A percentile compares a stretch with the other conserved stretches of the same genome.
These are phyloP conservation scores for Diadema setosum DNA, from an alignment of 35 echinoderm and acorn worm genomes.

Conservation along the genomic window DNA sequence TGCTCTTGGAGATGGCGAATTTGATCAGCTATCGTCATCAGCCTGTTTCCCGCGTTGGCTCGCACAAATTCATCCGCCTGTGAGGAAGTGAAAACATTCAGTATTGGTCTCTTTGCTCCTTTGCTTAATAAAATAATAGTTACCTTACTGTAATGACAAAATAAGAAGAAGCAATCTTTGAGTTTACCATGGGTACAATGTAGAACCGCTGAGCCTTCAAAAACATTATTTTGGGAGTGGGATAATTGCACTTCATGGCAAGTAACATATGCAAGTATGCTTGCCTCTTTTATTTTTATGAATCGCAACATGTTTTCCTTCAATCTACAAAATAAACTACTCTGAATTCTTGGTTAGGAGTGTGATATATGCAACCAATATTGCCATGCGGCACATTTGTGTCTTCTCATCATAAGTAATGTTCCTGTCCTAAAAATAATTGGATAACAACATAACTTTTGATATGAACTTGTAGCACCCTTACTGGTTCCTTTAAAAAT, in stretches of 20 bases:
- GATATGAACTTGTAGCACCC: no score
- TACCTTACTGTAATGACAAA: background rate
- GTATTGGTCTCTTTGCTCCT: no score
- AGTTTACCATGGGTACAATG: background rate
- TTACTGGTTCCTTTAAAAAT: no score
- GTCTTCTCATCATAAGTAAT: no score
- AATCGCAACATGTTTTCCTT: no score
- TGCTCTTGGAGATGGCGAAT: slow-evolving; percentile 88
- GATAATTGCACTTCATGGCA: background rate
- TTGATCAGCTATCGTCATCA: slow-evolving; percentile 93
- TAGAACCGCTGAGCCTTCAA: background rate
- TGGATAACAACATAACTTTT: no score
- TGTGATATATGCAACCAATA: no score
- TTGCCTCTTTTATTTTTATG: no score
- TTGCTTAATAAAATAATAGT: background rate
- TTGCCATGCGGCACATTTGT: no score
- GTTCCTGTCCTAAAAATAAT: no score
- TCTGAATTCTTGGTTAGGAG: no score
- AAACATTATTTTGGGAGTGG: background rate
- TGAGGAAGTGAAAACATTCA: background rate
- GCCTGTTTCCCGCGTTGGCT: slow-evolving; percentile 78
- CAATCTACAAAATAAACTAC: no score
- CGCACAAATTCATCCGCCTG: slow-evolving; percentile 94
- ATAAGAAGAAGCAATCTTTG: background rate
- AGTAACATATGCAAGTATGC: background rate